phyloP scores from a whole-genome alignment of 2,113 vertebrate species.

The Dicaeum eximium region DNA sequence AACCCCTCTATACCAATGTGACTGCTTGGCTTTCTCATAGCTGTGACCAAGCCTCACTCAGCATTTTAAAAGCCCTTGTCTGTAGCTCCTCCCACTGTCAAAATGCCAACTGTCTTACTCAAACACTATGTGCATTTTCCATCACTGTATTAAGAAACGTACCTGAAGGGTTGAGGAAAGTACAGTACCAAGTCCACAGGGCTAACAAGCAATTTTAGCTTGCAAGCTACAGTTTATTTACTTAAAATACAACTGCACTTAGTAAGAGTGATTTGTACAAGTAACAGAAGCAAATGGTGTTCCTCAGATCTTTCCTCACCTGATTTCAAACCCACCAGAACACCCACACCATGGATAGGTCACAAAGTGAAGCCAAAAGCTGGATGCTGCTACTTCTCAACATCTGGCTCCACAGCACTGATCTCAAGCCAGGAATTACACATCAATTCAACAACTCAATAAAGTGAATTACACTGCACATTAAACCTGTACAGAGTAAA shows the following conservation, averaged over 20 bases:
- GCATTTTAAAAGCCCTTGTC: not conserved
- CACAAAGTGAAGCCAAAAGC: not conserved
- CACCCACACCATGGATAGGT: fast-evolving
- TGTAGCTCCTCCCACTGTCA: not conserved
- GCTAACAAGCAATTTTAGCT: not conserved
- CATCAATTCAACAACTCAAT: not conserved
- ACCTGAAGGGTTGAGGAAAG: not conserved
- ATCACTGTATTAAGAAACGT: not conserved
- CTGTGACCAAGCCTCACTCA: not conserved
- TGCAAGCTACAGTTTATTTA: not conserved
- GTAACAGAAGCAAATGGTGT: not conserved
- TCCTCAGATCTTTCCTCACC: not conserved
- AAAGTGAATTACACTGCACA: not conserved
- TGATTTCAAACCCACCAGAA: not conserved
- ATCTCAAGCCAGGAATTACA: not conserved
- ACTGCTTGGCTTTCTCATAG: not conserved
- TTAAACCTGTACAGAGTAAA: not conserved
- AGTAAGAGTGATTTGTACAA: not conserved
- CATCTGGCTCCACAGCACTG: not conserved
- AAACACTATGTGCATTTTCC: not conserved
- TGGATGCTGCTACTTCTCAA: not conserved
- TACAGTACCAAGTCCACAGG: not conserved
- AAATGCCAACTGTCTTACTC: not conserved
- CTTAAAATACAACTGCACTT: not conserved
- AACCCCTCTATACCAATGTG: not conserved